Evolutionary conservation across 2,888 invertebrate species (phyloP).

Genomic region (Epiblema foenella): DNA sequence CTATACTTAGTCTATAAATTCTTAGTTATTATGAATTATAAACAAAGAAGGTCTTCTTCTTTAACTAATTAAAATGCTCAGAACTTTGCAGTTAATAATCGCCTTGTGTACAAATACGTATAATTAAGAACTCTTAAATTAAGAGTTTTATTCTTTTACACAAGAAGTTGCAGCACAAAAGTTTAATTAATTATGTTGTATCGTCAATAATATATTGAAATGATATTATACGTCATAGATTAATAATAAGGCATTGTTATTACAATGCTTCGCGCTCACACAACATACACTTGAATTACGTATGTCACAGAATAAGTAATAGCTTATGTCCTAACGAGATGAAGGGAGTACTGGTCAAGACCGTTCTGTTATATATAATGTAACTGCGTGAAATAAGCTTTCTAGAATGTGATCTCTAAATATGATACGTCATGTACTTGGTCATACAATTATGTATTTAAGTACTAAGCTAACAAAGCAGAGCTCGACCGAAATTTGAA

Average conservation of each 20-base stretch:
- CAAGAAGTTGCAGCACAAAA: constrained; percentile 22
- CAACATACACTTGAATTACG: too few relatives aligned
- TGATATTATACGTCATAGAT: too few relatives aligned
- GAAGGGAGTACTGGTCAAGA: too few relatives aligned
- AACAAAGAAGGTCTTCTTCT: constrained; percentile 52
- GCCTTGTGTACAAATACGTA: constrained; percentile 58
- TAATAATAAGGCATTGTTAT: too few relatives aligned
- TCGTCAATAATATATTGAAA: neutral
- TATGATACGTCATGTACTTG: neutral
- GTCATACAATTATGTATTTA: neutral
- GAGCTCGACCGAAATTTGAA: constrained; percentile 79
- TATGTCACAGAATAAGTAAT: too few relatives aligned
- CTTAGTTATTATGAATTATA: constrained; percentile 41
- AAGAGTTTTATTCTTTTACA: constrained; percentile 50
- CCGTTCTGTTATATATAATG: too few relatives aligned
- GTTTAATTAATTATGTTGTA: neutral
- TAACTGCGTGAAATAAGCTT: too few relatives aligned
- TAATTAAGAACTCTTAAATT: constrained; percentile 65
- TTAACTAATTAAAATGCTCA: constrained; percentile 66
- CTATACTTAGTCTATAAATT: constrained; percentile 31
- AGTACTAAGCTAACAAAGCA: constrained; percentile 44
- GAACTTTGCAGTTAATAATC: constrained; percentile 54
- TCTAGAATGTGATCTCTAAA: neutral
- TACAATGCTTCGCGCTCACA: too few relatives aligned
- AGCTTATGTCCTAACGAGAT: too few relatives aligned